Evolutionary conservation across 2,797 vertebrate species (phyloP).

Genomic region (Neosalanx taihuensis): DNA sequence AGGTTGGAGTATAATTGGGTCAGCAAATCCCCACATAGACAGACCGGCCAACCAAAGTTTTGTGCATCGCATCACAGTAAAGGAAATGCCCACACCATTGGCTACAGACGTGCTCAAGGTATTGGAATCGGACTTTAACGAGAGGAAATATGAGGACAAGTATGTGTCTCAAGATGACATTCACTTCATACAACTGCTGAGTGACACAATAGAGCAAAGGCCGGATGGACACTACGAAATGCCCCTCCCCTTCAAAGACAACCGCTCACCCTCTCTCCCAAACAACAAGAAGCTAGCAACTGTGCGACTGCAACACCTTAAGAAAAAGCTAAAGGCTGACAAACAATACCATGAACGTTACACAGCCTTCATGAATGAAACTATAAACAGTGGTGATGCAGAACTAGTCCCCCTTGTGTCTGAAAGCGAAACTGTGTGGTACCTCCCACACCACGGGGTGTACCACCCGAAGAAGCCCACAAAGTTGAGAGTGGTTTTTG

Average conservation of each 20-base stretch:
- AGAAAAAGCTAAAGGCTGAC: slow-evolving; percentile 20
- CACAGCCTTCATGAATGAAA: slow-evolving; percentile 30
- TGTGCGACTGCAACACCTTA: slow-evolving; percentile 18
- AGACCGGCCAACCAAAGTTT: slow-evolving; percentile 24
- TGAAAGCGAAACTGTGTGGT: slow-evolving; percentile 16
- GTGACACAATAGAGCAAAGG: slow-evolving; percentile 25
- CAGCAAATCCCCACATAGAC: slow-evolving; percentile 28
- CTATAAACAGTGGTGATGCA: slow-evolving; percentile 19
- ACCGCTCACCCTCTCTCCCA: slow-evolving; percentile 13
- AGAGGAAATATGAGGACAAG: slow-evolving; percentile 28
- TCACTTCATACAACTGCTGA: slow-evolving; percentile 35
- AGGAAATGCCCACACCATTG: slow-evolving; percentile 19
- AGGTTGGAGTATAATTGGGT: slow-evolving; percentile 40
- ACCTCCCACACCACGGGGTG: slow-evolving; percentile 25
- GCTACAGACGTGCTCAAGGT: slow-evolving; percentile 24
- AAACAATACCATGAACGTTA: slow-evolving; percentile 25
- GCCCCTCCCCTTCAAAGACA: slow-evolving; percentile 29
- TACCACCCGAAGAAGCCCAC: slow-evolving; percentile 17
- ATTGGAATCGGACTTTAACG: slow-evolving; percentile 35
- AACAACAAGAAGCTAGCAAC: slow-evolving; percentile 32
- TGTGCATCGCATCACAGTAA: slow-evolving; percentile 26
- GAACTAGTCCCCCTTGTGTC: slow-evolving; percentile 13
- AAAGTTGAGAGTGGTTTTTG: slow-evolving; percentile 17
- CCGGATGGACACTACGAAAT: slow-evolving; percentile 22
- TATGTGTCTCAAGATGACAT: slow-evolving; percentile 40